Evolutionary conservation across 2,797 vertebrate species (phyloP), one percentile per base, ranked within the genome.

Genomic region (Kryptopterus vitreolus): DNA sequence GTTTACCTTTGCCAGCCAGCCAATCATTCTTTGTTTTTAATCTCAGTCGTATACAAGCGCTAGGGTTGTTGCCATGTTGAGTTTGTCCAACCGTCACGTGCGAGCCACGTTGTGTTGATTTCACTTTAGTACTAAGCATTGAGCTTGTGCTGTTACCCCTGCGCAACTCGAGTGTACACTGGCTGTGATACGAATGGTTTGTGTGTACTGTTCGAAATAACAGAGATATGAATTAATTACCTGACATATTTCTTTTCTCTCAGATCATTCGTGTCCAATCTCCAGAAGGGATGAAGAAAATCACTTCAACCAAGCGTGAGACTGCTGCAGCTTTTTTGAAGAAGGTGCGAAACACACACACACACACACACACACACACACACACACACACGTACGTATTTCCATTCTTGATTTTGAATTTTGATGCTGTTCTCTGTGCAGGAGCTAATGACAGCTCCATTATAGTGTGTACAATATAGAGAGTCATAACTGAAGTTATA

Each of bases 241-340:
- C 38, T 74, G 18, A 58, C 9, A 10, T 61, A 2, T 83, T 72
- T 62, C 0, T 55, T 43, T 79, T 70, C 16, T 74, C 13, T 0
- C 82, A 99, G 98, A 94, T 96, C 76, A 92, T 99, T 86, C 96
- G 98, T 0, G 95, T 99, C 52, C 98, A 99, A 88, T 98, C 98
- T 24, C 97, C 98, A 0, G 96, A 98, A 0, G 98, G 98, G 70
- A 96, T 99, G 92, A 99, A 94, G 89, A 96, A 98, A 82, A 96
- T 99, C 83, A 87, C 92, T 0, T 94, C 96, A 29, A 96, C 95
- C 0, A 98, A 98, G 89, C 92, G 96, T 13, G 98, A 99, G 82
- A 96, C 96, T 0, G 95, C 95, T 3, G 95, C 95, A 18, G 90
- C 94, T 0, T 98, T 99, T 90, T 82, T 99, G 69, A 98, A 99